Conservation (phyloP, 2,888 invertebrate genomes). For the Timema cristinae region DNA sequence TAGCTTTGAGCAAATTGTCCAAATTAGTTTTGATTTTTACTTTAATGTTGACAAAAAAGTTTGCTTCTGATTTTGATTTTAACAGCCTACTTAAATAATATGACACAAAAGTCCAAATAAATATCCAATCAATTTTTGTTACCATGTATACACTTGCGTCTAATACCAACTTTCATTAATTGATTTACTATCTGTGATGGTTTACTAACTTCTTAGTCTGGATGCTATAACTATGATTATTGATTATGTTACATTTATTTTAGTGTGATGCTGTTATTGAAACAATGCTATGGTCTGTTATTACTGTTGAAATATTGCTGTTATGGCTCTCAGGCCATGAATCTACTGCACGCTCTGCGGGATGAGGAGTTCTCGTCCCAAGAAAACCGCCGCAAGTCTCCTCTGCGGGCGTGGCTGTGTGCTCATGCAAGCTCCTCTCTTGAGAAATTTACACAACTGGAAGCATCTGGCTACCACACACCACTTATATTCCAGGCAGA, state of each 20-base stretch:
- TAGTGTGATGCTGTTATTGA: background rate
- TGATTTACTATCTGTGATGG: too few species aligned
- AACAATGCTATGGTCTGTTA: background rate
- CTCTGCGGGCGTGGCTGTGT: constrained; percentile 86
- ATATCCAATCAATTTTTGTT: too few species aligned
- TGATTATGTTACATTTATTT: background rate
- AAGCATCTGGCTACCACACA: constrained; percentile 56
- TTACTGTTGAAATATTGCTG: background rate
- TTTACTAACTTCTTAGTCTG: background rate
- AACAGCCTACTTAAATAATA: too few species aligned
- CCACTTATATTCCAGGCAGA: constrained; percentile 84
- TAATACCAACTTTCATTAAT: too few species aligned
- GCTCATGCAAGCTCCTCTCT: constrained; percentile 79
- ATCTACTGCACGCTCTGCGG: constrained; percentile 77
- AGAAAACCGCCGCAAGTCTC: constrained; percentile 77
- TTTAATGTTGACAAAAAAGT: too few species aligned
- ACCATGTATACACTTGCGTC: too few species aligned
- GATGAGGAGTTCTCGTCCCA: constrained; percentile 72
- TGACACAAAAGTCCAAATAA: too few species aligned
- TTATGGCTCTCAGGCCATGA: constrained; percentile 68
- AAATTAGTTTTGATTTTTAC: too few species aligned
- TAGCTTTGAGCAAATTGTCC: too few species aligned
- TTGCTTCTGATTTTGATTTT: too few species aligned
- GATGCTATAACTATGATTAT: background rate
- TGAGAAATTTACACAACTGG: constrained; percentile 73